phyloP scores from a whole-genome alignment of 2,113 vertebrate genomes.

The Hepsetus odoe region DNA sequence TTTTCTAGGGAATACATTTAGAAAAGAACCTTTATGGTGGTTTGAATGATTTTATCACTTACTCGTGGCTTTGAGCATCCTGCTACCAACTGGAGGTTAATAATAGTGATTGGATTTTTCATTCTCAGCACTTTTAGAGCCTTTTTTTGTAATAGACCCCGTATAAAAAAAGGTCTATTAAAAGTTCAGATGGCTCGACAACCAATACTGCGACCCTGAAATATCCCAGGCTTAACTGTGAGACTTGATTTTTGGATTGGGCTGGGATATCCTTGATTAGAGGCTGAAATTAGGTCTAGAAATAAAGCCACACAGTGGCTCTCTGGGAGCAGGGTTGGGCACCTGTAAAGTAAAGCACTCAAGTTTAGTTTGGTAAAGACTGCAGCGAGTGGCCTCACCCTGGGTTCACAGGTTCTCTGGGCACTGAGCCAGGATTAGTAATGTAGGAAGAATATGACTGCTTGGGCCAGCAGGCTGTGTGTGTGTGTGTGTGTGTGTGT shows the following conservation, averaged over 20 bases:
- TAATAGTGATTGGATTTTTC: too few species aligned
- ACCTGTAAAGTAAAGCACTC: conserved; percentile 11
- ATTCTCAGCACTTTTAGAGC: too few species aligned
- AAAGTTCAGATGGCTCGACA: too few species aligned
- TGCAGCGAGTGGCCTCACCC: conserved; percentile 12
- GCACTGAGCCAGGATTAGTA: conserved; percentile 22
- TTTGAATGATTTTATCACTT: too few species aligned
- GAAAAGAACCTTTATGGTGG: too few species aligned
- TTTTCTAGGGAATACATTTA: too few species aligned
- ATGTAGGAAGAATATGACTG: neutral
- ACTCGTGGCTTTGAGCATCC: too few species aligned
- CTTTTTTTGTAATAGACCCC: too few species aligned
- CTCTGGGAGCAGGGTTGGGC: neutral
- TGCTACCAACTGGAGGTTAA: too few species aligned
- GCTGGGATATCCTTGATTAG: neutral
- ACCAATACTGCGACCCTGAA: too few species aligned
- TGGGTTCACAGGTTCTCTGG: neutral
- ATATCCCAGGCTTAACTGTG: too few species aligned
- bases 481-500: neutral
- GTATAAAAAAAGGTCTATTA: too few species aligned
- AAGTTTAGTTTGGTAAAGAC: conserved; percentile 42
- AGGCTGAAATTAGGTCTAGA: neutral
- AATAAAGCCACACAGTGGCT: neutral
- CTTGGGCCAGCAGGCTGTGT: neutral
- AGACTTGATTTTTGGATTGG: neutral